Evolutionary conservation across 2,888 invertebrate species (phyloP), one percentile per base, ranked within the genome.

Genomic region (Ennomos erosarius): DNA sequence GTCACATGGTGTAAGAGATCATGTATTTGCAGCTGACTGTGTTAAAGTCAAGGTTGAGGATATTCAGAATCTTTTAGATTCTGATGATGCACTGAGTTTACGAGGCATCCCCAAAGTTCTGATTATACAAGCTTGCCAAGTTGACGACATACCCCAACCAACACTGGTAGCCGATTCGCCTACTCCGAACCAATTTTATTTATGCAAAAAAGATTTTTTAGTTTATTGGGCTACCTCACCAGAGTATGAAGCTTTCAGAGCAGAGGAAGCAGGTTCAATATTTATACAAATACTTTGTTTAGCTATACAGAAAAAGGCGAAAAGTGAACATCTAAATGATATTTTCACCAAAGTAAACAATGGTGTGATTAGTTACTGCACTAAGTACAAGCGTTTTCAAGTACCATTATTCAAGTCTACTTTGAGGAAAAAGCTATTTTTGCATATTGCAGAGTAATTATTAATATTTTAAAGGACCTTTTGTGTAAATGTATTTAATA

Each of bases 201-300:
- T 87, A 35, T 78, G 78, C 48, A 90, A 88, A 66, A 76, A 82
- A 0, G 85, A 91, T 68, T 87, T 88, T 42, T 75, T 91, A 5
- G 78, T 90, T 10, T 91, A 82, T 63, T 90, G 88, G 86, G 91
- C 92, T 0, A 92, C 91, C 13, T 86, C 89, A 46, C 88, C 90
- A 8, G 85, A 87, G 67, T 82, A 85, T 73, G 87, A 88, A 70
- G 88, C 92, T 4, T 90, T 74, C 51, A 85, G 92, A 69, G 71
- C 80, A 70, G 81, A 79, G 52, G 64, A 74, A 42, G 71, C 68
- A 47, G 92, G 92, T 0, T 87, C 91, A 9, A 73, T 92, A 64
- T 92, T 92, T 55, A 89, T 92, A 58, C 88, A 89, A 65, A 72
- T 76, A 10, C 68, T 92, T 10, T 92, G 92, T 69, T 59, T 59